Conservation (phyloP, 2,113 vertebrate species). For the Sinosuthora webbiana region DNA sequence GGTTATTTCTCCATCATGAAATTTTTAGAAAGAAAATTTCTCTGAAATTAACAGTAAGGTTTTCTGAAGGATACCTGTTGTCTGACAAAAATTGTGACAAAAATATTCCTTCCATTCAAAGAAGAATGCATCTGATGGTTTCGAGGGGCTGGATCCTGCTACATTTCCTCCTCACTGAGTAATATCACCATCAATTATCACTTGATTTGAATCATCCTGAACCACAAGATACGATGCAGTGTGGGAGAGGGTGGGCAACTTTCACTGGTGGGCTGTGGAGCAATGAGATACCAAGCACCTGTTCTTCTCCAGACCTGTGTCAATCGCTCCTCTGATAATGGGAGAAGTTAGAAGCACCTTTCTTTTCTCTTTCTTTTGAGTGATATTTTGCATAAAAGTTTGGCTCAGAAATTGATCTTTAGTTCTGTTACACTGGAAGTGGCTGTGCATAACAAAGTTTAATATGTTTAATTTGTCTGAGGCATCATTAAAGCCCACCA, state of each 20-base stretch:
- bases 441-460: slow-evolving; percentile 31
- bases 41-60: neutral
- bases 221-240: neutral
- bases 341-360: neutral
- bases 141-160: neutral
- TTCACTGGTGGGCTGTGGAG: neutral
- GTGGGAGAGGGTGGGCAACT: neutral
- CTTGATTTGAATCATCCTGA: neutral
- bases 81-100: neutral
- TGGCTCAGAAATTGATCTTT: slow-evolving; percentile 2
- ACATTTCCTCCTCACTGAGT: neutral
- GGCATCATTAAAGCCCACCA: slow-evolving; percentile 43
- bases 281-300: neutral
- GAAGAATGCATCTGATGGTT: neutral
- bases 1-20: neutral
- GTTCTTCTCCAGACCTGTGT: neutral
- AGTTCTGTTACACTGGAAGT: slow-evolving; percentile 23
- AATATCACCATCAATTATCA: neutral
- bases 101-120: neutral
- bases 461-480: slow-evolving; percentile 69
- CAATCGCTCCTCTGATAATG: neutral
- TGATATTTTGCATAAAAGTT: slow-evolving; percentile 19
- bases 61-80: neutral
- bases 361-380: neutral
- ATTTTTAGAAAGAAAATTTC: neutral